A percentile compares a stretch with the other conserved stretches of the same genome.
phyloP scores from a whole-genome alignment of 2,113 vertebrate genomes.

The Odobenus rosmarus region DNA sequence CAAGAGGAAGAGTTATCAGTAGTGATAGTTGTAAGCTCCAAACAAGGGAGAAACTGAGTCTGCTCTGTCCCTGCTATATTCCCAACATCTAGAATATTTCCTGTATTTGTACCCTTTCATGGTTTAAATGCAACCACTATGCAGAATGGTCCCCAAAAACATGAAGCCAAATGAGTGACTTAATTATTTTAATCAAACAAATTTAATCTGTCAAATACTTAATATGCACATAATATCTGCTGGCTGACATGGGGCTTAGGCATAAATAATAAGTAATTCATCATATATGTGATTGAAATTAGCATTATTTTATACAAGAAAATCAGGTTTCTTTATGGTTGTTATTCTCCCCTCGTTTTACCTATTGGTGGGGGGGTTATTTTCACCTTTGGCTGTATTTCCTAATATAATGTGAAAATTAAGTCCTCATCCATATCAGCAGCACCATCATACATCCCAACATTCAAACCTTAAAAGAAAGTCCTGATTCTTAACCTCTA shows the following conservation, averaged over 20 bases:
- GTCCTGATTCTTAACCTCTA: neutral
- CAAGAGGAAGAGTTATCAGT: neutral
- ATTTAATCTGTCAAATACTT: neutral
- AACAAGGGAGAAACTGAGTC: neutral
- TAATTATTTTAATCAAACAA: constrained; percentile 31
- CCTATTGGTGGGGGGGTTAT: neutral
- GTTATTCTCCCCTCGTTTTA: neutral
- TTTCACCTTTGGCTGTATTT: neutral
- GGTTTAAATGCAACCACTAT: neutral
- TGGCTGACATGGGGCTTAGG: neutral
- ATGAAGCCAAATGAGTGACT: neutral
- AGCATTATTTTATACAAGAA: neutral
- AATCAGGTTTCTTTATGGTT: neutral
- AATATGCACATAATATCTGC: neutral
- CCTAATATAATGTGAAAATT: neutral
- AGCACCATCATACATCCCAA: neutral
- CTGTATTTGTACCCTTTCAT: neutral
- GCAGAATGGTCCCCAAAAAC: neutral
- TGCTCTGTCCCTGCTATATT: neutral
- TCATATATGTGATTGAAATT: neutral
- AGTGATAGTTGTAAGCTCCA: neutral
- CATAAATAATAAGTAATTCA: neutral
- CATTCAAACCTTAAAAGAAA: neutral
- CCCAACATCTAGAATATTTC: neutral
- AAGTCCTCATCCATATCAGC: neutral